These are phyloP conservation scores for Copidosoma aretas DNA, from an alignment of 2,888 invertebrate genomes.

Conservation along the genomic window DNA sequence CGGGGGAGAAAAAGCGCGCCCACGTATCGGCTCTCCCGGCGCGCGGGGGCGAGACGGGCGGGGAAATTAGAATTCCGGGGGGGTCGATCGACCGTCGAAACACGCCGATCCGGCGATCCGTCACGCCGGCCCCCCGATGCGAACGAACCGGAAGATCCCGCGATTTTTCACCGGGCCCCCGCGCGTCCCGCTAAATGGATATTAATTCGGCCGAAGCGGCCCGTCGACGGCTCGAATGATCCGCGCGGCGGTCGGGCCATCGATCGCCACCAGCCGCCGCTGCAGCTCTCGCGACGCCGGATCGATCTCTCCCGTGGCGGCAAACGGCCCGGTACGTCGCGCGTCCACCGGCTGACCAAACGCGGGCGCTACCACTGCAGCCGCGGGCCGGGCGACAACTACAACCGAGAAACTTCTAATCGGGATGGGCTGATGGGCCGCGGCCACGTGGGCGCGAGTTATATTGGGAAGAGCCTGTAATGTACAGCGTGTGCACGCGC, in stretches of 20 bases:
- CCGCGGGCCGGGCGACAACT: too few relatives aligned
- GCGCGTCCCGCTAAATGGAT: conserved; percentile 44
- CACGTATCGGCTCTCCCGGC: too few relatives aligned
- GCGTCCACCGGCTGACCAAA: conserved; percentile 4
- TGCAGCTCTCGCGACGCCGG: conserved; percentile 16
- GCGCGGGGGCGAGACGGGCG: not conserved
- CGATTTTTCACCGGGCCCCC: conserved; percentile 42
- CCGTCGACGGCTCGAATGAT: conserved; percentile 40
- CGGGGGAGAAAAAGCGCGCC: conserved; percentile 30
- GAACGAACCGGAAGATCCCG: conserved; percentile 43
- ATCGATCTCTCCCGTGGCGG: conserved; percentile 30
- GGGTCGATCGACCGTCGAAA: conserved; percentile 46
- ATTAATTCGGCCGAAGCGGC: conserved; percentile 43
- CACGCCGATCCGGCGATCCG: conserved; percentile 44
- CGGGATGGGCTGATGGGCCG: not conserved
- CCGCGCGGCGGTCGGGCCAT: conserved; percentile 25
- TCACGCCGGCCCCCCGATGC: conserved; percentile 38
- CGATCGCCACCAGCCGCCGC: conserved; percentile 21
- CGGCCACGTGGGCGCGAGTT: too few relatives aligned
- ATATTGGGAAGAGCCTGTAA: not conserved
- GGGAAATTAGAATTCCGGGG: conserved; percentile 43
- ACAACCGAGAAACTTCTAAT: too few relatives aligned
- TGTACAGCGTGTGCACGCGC: too few relatives aligned
- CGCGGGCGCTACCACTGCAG: not conserved
- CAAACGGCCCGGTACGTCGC: conserved; percentile 9